Percentiles rank a stretch among this genome's conserved stretches.
Conservation (phyloP, 2,113 vertebrate genomes). For the Oryzias woworae region DNA sequence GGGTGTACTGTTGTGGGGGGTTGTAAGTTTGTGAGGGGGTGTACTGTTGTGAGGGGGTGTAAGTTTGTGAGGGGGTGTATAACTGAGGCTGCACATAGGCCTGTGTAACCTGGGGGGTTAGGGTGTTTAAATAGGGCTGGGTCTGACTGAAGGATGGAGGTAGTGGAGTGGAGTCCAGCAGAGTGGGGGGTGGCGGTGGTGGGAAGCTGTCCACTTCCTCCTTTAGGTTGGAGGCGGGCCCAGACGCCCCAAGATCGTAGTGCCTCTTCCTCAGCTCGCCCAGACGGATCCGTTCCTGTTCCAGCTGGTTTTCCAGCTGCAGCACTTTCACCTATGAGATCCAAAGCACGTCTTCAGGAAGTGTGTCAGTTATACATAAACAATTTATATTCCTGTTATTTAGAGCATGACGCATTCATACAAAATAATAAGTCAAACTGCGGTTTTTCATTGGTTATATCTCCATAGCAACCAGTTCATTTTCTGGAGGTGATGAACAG, state of each 20-base stretch:
- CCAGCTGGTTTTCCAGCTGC: slow-evolving; percentile 89
- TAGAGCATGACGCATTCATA: too few relatives aligned
- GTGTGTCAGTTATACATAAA: neutral
- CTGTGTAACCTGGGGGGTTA: slow-evolving; percentile 10
- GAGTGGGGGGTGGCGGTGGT: slow-evolving; percentile 58
- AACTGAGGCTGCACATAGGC: slow-evolving; percentile 30
- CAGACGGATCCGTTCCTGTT: slow-evolving; percentile 88
- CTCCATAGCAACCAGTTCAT: too few relatives aligned
- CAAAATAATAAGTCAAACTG: too few relatives aligned
- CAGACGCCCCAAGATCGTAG: slow-evolving; percentile 82
- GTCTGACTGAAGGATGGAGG: slow-evolving; percentile 23
- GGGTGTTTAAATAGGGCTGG: slow-evolving; percentile 40
- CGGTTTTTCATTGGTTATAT: too few relatives aligned
- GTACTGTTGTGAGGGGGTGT: neutral
- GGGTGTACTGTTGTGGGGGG: neutral
- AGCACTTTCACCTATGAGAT: slow-evolving; percentile 87
- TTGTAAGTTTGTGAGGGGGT: neutral
- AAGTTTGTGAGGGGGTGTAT: neutral
- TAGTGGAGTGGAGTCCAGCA: slow-evolving; percentile 30
- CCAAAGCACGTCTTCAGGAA: neutral
- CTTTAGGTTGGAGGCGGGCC: slow-evolving; percentile 52
- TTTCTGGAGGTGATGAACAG: too few relatives aligned
- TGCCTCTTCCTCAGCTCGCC: slow-evolving; percentile 93
- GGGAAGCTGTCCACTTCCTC: slow-evolving; percentile 58
- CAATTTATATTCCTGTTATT: too few relatives aligned